These are phyloP conservation scores for Spinus olivaceus DNA, from an alignment of 2,797 vertebrate genomes.

Conservation along the genomic window DNA sequence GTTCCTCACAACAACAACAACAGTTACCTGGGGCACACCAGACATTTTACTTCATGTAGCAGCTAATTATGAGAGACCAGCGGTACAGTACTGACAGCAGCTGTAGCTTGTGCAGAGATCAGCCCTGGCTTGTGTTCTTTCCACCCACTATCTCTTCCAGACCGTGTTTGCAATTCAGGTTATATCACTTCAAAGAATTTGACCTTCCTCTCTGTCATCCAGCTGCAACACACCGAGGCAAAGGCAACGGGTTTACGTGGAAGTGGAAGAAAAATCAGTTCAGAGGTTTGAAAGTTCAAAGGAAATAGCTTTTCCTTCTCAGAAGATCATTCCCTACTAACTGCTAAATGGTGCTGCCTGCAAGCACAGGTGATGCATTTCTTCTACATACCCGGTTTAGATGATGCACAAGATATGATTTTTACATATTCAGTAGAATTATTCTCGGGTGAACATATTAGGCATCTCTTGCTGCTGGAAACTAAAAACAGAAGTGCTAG, in stretches of 20 bases:
- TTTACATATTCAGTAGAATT: not conserved
- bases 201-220: conserved; percentile 11
- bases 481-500: not conserved
- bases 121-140: conserved; percentile 41
- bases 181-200: conserved; percentile 54
- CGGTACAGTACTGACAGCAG: conserved; percentile 20
- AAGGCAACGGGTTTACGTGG: not conserved
- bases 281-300: conserved; percentile 15
- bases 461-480: not conserved
- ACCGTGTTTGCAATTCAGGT: conserved; percentile 21
- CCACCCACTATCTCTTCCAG: conserved; percentile 17
- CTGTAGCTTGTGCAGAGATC: not conserved
- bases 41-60: conserved; percentile 31
- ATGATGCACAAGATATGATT: not conserved
- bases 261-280: not conserved
- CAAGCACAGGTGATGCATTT: not conserved
- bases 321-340: not conserved
- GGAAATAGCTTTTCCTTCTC: not conserved
- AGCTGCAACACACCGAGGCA: not conserved
- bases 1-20: conserved; percentile 45
- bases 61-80: conserved; percentile 53
- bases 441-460: not conserved
- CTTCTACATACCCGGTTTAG: not conserved
- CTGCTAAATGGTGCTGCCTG: not conserved
- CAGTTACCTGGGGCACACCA: conserved; percentile 53